These are phyloP conservation scores for Clarias gariepinus DNA, from an alignment of 2,113 vertebrate species.

Conservation along the genomic window DNA sequence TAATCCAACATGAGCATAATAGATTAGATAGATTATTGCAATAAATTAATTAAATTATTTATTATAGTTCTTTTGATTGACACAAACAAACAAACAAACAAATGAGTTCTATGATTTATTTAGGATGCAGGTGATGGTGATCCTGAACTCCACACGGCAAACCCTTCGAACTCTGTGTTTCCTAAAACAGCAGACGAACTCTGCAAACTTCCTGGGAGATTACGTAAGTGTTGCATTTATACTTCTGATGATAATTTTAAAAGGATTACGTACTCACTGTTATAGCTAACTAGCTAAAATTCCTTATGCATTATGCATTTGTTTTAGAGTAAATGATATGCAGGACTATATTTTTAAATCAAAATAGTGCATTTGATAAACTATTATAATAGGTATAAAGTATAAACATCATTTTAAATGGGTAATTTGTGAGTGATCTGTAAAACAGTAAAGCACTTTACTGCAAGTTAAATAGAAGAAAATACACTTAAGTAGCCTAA, in stretches of 20 bases:
- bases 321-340: background rate
- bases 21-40: too few relatives aligned
- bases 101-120: background rate
- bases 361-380: background rate
- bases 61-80: too few relatives aligned
- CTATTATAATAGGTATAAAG: background rate
- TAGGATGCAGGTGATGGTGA: conserved; percentile 8
- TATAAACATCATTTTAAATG: background rate
- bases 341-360: background rate
- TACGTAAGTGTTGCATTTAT: conserved; percentile 70
- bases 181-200: conserved; percentile 63
- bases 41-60: too few relatives aligned
- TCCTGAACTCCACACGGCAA: background rate
- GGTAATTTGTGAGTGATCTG: background rate
- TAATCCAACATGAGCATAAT: too few relatives aligned
- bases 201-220: conserved; percentile 81
- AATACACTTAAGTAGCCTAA: background rate
- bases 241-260: background rate
- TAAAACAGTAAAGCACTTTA: background rate
- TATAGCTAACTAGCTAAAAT: background rate
- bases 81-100: background rate
- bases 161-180: conserved; percentile 28
- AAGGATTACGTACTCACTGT: background rate
- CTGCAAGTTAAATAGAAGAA: background rate
- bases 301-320: background rate